Conservation (phyloP, 2,113 vertebrate genomes). For the Fulica atra region DNA sequence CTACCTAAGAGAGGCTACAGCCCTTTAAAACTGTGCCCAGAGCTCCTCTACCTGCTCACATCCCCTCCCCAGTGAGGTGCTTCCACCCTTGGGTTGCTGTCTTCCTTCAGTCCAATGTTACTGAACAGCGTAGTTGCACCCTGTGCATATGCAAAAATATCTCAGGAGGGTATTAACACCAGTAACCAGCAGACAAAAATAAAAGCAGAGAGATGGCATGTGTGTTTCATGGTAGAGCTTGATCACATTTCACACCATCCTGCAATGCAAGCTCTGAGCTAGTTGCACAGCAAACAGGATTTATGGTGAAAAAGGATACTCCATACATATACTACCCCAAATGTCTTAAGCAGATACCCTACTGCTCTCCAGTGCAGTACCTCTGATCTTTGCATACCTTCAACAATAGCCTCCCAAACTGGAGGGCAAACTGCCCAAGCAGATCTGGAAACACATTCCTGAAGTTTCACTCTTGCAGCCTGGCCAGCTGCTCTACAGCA, state of each 20-base stretch:
- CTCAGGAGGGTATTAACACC: neutral
- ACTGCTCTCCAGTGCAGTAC: neutral
- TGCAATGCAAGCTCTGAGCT: neutral
- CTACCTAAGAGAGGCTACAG: neutral
- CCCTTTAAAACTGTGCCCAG: neutral
- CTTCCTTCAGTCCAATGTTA: neutral
- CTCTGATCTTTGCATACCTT: neutral
- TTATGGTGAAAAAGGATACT: conserved; percentile 5
- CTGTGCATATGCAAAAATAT: neutral
- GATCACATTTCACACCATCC: neutral
- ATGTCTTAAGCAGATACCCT: neutral
- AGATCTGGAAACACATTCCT: conserved; percentile 40
- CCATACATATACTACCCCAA: neutral
- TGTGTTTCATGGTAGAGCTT: neutral
- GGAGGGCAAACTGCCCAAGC: neutral
- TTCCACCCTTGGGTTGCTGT: neutral
- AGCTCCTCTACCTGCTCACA: neutral
- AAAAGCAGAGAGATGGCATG: neutral
- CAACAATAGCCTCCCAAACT: neutral
- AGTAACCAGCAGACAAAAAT: neutral
- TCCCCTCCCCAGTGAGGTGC: neutral
- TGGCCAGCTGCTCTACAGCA: conserved; percentile 7
- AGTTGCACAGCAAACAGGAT: neutral
- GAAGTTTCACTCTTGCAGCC: neutral
- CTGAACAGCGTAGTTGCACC: neutral